phyloP scores from a whole-genome alignment of 2,113 vertebrate species.

The Mormyrus lacerda region DNA sequence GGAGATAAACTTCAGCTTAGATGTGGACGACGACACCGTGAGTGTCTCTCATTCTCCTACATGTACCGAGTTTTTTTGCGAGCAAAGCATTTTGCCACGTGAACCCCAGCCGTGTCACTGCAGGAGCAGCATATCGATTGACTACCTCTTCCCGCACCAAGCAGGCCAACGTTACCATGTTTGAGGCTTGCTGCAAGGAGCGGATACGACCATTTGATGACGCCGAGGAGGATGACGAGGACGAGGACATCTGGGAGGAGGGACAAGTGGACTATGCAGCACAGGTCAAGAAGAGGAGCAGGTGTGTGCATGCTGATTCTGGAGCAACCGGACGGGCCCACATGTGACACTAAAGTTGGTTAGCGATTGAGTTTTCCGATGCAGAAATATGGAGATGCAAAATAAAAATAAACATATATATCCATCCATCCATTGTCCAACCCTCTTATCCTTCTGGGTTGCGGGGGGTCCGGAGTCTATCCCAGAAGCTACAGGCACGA shows the following conservation, averaged over 20 bases:
- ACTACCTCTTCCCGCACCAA: neutral
- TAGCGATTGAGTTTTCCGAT: neutral
- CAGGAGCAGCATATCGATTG: neutral
- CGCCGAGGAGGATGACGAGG: conserved; percentile 75
- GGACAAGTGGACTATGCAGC: conserved; percentile 77
- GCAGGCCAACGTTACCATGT: conserved; percentile 81
- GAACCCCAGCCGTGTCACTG: neutral
- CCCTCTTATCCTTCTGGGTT: too few relatives aligned
- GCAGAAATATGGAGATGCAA: neutral
- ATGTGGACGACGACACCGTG: conserved; percentile 86
- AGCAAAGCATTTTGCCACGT: neutral
- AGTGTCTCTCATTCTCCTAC: conserved; percentile 46
- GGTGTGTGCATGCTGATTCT: conserved; percentile 51
- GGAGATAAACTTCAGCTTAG: conserved; percentile 88
- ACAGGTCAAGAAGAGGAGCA: conserved; percentile 78
- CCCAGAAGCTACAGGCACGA: too few relatives aligned
- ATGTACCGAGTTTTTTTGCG: neutral
- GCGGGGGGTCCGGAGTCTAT: too few relatives aligned
- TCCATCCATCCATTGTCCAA: too few relatives aligned
- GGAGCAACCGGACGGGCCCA: neutral
- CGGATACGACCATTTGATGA: conserved; percentile 89
- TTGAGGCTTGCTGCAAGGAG: conserved; percentile 90
- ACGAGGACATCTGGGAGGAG: conserved; percentile 90
- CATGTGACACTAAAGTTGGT: neutral
- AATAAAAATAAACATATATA: too few relatives aligned